Evolutionary conservation across 2,797 vertebrate species (phyloP).

Genomic region (Oreortyx pictus): DNA sequence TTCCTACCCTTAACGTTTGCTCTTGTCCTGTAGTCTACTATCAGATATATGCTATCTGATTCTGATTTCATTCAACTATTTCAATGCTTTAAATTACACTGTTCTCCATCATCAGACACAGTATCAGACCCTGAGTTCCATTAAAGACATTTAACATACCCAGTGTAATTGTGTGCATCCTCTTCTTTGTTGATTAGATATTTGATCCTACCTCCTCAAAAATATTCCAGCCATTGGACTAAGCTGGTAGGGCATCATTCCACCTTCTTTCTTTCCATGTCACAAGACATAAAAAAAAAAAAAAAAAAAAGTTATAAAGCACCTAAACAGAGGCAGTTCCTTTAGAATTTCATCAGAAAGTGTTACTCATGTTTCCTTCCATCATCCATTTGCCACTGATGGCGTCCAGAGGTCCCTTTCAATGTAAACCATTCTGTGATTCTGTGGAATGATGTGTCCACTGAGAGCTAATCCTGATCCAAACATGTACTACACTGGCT

Average conservation of each 20-base stretch:
- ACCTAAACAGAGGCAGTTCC: neutral
- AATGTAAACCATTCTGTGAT: neutral
- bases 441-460: neutral
- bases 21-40: neutral
- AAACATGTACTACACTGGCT: neutral
- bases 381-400: neutral
- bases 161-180: neutral
- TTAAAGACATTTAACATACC: neutral
- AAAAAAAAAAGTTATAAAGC: neutral
- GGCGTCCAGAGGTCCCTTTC: neutral
- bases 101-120: neutral
- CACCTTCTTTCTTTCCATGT: neutral
- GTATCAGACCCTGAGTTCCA: neutral
- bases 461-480: neutral
- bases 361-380: neutral
- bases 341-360: neutral
- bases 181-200: neutral
- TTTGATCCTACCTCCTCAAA: neutral
- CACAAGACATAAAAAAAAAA: neutral
- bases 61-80: neutral
- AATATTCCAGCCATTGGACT: neutral
- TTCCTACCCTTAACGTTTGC: neutral
- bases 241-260: neutral
- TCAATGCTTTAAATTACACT: neutral
- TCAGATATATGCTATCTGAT: neutral